phyloP scores from a whole-genome alignment of 2,113 vertebrate species.

The Conger conger region DNA sequence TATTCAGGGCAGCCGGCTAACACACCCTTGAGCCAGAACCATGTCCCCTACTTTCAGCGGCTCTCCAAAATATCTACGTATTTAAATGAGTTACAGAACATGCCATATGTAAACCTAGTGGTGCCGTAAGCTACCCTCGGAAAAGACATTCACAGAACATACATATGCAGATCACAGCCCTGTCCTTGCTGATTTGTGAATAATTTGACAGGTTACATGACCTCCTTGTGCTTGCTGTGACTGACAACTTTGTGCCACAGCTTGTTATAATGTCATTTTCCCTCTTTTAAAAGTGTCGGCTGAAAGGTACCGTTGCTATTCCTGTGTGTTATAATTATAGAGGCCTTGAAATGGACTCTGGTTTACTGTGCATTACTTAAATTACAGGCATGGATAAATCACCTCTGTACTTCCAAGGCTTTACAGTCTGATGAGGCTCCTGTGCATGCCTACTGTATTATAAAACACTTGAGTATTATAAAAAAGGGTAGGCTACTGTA shows the following conservation, averaged over 20 bases:
- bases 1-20: neutral
- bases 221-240: neutral
- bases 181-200: neutral
- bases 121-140: neutral
- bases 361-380: neutral
- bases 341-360: neutral
- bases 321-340: neutral
- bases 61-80: neutral
- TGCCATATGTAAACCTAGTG: neutral
- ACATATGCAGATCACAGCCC: neutral
- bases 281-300: neutral
- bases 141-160: neutral
- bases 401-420: neutral
- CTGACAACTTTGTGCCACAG: neutral
- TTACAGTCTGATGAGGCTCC: neutral
- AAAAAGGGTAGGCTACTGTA: neutral
- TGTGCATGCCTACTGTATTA: neutral
- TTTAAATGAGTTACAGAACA: neutral
- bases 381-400: slow-evolving; percentile 1
- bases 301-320: neutral
- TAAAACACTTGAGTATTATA: neutral
- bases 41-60: neutral
- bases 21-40: neutral
- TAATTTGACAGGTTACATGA: slow-evolving; percentile 3
- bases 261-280: neutral